Evolutionary conservation across 2,888 invertebrate species (phyloP), one percentile per base, ranked within the genome.

Genomic region (Opisthograptis luteolata): DNA sequence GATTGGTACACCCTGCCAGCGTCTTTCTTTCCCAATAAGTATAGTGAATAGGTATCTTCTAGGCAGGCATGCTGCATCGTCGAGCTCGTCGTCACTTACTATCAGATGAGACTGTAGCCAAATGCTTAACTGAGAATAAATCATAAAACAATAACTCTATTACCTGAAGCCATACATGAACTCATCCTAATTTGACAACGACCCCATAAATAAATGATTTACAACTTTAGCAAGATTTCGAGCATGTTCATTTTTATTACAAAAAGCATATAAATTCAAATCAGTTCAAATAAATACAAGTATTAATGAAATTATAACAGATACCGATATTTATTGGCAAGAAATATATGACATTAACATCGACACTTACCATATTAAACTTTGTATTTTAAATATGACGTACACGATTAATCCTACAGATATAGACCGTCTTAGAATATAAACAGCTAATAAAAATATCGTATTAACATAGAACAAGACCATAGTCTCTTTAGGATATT

Each of bases 401-500:
- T 52, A 52, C 25, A 54, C 56, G 39, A 55, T 54, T 52, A 43
- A 34, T 47, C 10, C 19, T 40, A 37, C 31, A 46, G 34, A 47
- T 56, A 55, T 43, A 46, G 60, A 35, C 35, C 49, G 37, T 40
- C 60, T 50, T 39, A 45, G 44, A 58, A 49, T 53, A 64, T 62
- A 49, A 65, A 60, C 63, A 63, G 60, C 48, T 53, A 58, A 63
- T 61, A 60, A 62, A 62, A 52, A 35, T 48, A 48, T 25, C 13
- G 25, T 15, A 62, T 61, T 60, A 48, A 35, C 60, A 65, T 62
- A 62, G 37, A 48, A 61, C 56, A 56, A 55, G 56, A 42, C 40
- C 47, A n/a, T n/a, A 55, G 35, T 32, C 49, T 54, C 55, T 54
- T 56, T 44, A 30, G 39, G 28, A 45, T 46, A 47, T 44, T 49